A percentile compares a stretch with the other conserved stretches of the same genome.
phyloP scores from a whole-genome alignment of 2,888 invertebrate species.

The Mechanitis mazaeus region DNA sequence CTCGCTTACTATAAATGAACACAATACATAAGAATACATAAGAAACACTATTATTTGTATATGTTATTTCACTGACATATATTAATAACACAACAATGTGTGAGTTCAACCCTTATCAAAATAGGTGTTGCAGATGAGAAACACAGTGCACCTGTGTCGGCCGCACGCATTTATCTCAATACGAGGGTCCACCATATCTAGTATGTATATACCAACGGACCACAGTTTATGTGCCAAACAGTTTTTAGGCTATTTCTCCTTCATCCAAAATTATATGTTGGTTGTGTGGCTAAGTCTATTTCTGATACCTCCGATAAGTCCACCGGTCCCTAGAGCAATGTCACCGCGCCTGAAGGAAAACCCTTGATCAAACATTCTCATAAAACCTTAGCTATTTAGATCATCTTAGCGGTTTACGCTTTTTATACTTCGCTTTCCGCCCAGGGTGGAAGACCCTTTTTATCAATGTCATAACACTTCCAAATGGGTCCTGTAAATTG shows the following conservation, averaged over 20 bases:
- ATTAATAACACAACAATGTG: not conserved
- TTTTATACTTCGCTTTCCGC: conserved; percentile 16
- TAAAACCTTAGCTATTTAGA: conserved; percentile 66
- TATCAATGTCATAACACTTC: not conserved
- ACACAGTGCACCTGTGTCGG: conserved; percentile 15
- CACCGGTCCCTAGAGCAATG: conserved; percentile 28
- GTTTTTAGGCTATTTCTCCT: too few relatives aligned
- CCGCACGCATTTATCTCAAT: conserved; percentile 43
- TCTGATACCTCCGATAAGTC: conserved; percentile 28
- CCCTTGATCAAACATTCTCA: conserved; percentile 47
- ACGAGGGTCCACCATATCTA: conserved; percentile 28
- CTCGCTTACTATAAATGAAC: too few relatives aligned
- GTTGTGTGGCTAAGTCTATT: conserved; percentile 3
- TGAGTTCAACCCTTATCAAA: conserved; percentile 5
- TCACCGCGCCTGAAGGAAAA: conserved; percentile 36
- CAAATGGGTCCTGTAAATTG: conserved; percentile 5
- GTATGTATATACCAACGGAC: conserved; percentile 9
- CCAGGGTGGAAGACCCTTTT: conserved; percentile 1
- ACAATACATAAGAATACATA: too few relatives aligned
- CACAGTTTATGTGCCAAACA: too few relatives aligned
- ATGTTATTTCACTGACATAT: too few relatives aligned
- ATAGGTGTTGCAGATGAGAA: conserved; percentile 18
- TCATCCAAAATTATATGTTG: not conserved
- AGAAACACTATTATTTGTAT: too few relatives aligned
- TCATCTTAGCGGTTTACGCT: conserved; percentile 51